These are phyloP conservation scores for Tokudaia muenninki DNA, from an alignment of 2,797 vertebrate genomes.

Conservation along the genomic window DNA sequence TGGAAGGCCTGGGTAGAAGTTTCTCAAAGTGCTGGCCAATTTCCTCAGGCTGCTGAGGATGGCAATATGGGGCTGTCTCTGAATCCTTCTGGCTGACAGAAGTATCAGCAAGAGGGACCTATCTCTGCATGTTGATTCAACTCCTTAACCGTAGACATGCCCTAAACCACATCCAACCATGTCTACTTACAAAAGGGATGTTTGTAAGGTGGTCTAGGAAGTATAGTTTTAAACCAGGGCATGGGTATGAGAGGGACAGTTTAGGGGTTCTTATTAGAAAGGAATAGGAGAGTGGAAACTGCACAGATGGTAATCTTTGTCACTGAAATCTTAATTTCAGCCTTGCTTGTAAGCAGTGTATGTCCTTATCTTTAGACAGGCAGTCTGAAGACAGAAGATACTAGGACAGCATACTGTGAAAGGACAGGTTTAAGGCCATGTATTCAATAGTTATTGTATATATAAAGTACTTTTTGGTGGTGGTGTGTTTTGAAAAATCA, in stretches of 20 bases:
- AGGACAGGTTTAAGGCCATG: not conserved
- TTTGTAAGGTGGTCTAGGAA: not conserved
- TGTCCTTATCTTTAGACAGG: not conserved
- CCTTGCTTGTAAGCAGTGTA: not conserved
- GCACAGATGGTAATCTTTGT: not conserved
- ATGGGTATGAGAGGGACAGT: not conserved
- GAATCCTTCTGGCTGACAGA: not conserved
- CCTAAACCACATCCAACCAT: not conserved
- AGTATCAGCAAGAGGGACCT: not conserved
- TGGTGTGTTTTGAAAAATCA: not conserved
- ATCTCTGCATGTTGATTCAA: not conserved
- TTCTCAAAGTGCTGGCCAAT: not conserved
- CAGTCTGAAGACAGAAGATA: not conserved
- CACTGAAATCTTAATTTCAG: constrained; percentile 1
- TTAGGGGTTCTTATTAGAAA: not conserved
- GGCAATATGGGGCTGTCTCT: not conserved
- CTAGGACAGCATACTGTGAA: not conserved
- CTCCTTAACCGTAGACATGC: constrained; percentile 5
- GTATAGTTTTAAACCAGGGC: not conserved
- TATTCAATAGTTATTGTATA: not conserved
- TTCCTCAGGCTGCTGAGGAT: not conserved
- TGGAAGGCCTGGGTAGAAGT: too few species aligned
- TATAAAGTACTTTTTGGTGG: not conserved
- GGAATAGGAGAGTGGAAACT: not conserved
- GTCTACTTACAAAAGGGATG: not conserved